Evolutionary conservation across 2,797 vertebrate species (phyloP).

Genomic region (Cephalopachus bancanus): DNA sequence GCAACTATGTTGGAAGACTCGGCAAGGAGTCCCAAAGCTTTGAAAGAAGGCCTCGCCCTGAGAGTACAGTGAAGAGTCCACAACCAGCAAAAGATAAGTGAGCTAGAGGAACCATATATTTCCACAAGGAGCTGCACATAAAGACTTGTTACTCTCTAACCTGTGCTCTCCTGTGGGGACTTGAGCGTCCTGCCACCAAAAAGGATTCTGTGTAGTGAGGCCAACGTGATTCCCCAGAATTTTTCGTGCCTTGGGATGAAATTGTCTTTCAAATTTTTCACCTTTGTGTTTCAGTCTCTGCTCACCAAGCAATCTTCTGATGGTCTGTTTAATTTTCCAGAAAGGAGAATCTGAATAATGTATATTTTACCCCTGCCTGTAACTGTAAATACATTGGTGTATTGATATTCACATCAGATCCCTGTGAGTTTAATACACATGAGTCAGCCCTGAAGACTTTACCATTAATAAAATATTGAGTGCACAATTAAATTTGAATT

Average conservation of each 20-base stretch:
- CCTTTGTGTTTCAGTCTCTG: neutral
- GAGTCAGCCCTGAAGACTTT: neutral
- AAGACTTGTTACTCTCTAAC: neutral
- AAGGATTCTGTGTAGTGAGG: neutral
- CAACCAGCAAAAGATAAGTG: too few relatives aligned
- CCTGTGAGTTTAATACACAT: neutral
- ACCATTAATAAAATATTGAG: neutral
- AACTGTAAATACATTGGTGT: neutral
- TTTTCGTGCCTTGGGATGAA: neutral
- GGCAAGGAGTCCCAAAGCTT: neutral
- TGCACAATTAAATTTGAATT: neutral
- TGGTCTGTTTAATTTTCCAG: neutral
- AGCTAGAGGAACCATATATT: neutral
- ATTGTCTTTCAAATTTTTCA: neutral
- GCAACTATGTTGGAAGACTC: neutral
- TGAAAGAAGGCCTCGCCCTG: neutral
- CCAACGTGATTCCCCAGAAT: neutral
- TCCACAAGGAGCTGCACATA: neutral
- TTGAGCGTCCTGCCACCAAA: neutral
- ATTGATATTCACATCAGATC: neutral
- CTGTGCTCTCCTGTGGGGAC: neutral
- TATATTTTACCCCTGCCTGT: neutral
- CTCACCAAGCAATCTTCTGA: neutral
- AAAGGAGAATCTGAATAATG: neutral
- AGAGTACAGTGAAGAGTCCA: neutral